phyloP scores from a whole-genome alignment of 2,113 vertebrate species.

The Gasterosteus nipponicus region DNA sequence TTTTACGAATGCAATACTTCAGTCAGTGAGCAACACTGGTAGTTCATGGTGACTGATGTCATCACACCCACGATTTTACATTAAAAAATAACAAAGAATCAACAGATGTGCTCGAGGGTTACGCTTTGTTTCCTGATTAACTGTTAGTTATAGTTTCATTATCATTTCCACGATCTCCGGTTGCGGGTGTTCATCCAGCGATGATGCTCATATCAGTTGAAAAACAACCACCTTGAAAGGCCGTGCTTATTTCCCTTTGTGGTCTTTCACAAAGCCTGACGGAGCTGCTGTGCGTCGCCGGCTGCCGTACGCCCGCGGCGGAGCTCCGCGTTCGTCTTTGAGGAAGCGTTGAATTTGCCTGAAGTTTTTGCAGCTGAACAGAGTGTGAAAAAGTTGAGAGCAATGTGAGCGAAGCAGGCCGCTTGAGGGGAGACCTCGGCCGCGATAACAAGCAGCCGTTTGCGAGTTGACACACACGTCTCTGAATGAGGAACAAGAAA shows the following conservation, averaged over 20 bases:
- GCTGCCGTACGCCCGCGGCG: background rate
- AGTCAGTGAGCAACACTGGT: background rate
- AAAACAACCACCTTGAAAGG: background rate
- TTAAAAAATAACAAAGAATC: too few species aligned
- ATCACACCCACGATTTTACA: too few species aligned
- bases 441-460: background rate
- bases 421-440: slow-evolving; percentile 18
- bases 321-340: background rate
- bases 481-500: background rate
- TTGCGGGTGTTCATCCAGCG: background rate
- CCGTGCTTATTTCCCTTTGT: background rate
- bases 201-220: background rate
- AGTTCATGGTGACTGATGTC: background rate
- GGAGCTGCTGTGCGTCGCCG: background rate
- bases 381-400: background rate
- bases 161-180: background rate
- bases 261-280: background rate
- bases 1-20: background rate
- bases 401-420: background rate
- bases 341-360: slow-evolving; percentile 22
- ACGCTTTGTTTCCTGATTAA: background rate
- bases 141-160: background rate
- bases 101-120: background rate
- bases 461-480: background rate
- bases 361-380: background rate